These are phyloP conservation scores for Crenuchus spilurus DNA, from an alignment of 2,797 vertebrate genomes.

Conservation along the genomic window DNA sequence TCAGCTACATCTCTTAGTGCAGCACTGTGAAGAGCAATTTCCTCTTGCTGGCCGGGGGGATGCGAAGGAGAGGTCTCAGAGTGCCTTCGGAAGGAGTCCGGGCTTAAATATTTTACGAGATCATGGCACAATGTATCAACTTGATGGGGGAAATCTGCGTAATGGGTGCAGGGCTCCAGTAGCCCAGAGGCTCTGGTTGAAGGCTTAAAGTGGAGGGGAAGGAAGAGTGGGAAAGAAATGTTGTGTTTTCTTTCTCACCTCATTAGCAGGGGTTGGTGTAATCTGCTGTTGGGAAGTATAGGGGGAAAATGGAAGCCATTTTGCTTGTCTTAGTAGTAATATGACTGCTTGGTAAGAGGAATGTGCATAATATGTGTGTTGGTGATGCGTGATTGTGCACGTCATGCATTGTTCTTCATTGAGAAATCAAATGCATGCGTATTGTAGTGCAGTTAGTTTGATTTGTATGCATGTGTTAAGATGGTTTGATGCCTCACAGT, in stretches of 20 bases:
- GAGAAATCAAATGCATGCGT: neutral
- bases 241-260: conserved; percentile 20
- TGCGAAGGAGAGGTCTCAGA: conserved; percentile 26
- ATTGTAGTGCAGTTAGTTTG: neutral
- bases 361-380: neutral
- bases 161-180: conserved; percentile 33
- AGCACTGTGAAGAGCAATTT: conserved; percentile 39
- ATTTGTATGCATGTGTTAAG: neutral
- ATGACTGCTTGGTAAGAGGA: neutral
- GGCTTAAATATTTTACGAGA: conserved; percentile 73
- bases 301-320: conserved; percentile 3
- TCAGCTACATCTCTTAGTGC: conserved; percentile 32
- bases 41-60: conserved; percentile 30
- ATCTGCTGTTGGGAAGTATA: conserved; percentile 15
- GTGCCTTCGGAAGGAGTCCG: conserved; percentile 58
- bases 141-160: conserved; percentile 42
- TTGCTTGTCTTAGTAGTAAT: neutral
- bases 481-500: neutral
- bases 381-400: no score
- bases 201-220: conserved; percentile 10
- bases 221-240: neutral
- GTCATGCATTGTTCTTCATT: no score
- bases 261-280: conserved; percentile 24
- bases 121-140: conserved; percentile 41
- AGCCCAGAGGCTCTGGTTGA: conserved; percentile 18